These are phyloP conservation scores for Otocyon megalotis DNA, from an alignment of 2,113 vertebrate species.

Conservation along the genomic window DNA sequence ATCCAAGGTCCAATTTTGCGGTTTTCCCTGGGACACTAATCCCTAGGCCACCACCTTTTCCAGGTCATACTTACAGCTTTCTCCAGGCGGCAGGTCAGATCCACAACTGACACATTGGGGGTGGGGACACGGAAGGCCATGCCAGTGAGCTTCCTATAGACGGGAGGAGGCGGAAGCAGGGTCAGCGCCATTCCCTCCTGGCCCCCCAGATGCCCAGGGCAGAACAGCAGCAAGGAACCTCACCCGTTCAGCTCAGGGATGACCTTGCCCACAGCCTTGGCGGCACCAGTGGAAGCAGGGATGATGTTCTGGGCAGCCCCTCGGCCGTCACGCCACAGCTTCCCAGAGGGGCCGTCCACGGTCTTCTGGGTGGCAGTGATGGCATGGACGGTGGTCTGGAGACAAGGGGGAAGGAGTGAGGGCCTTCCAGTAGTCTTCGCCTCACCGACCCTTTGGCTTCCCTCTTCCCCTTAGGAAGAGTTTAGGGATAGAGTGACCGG, in stretches of 20 bases:
- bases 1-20: background rate
- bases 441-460: too few relatives aligned
- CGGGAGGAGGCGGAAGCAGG: fast-evolving
- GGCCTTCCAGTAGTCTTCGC: background rate
- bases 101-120: slow-evolving; percentile 97
- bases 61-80: slow-evolving; percentile 91
- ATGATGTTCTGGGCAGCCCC: slow-evolving; percentile 98
- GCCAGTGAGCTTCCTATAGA: slow-evolving; percentile 94
- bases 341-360: slow-evolving; percentile 96
- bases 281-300: slow-evolving; percentile 97
- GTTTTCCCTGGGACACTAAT: fast-evolving
- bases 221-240: slow-evolving; percentile 59
- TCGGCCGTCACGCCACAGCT: slow-evolving; percentile 96
- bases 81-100: slow-evolving; percentile 96
- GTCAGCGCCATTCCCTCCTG: background rate
- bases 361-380: slow-evolving; percentile 99
- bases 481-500: background rate
- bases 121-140: slow-evolving; percentile 99
- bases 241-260: slow-evolving; percentile 98
- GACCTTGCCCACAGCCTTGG: slow-evolving; percentile 98
- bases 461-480: background rate
- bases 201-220: background rate
- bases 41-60: background rate
- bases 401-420: background rate
- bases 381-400: slow-evolving; percentile 97